These are phyloP conservation scores for Mythimna lalbum DNA, from an alignment of 2,888 invertebrate species.

Conservation along the genomic window DNA sequence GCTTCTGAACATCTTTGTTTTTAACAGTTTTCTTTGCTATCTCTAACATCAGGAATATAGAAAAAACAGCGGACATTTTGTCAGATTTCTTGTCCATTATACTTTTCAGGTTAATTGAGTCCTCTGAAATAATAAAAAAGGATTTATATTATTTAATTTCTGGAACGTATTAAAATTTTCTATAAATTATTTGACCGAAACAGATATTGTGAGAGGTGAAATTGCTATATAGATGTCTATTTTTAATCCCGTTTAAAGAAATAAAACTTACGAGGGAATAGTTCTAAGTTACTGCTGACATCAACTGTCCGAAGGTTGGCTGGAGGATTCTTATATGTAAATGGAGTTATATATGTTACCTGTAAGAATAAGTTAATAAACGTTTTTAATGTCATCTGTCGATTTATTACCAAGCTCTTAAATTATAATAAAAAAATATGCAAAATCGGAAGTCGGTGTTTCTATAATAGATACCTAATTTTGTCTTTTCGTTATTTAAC, in stretches of 20 bases:
- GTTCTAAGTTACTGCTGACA: conserved; percentile 63
- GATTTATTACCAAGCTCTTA: neutral
- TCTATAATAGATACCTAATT: no score
- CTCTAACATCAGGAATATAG: conserved; percentile 31
- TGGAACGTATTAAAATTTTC: neutral
- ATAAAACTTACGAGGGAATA: conserved; percentile 60
- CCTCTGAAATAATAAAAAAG: conserved; percentile 23
- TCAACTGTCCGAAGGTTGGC: conserved; percentile 71
- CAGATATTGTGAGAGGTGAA: neutral
- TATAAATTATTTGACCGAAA: neutral
- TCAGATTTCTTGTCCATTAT: conserved; percentile 8
- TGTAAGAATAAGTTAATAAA: conserved; percentile 58
- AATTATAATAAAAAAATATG: neutral
- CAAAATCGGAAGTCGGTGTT: no score
- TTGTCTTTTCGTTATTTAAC: no score
- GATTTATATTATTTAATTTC: neutral
- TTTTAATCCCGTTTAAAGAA: neutral
- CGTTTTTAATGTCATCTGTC: neutral
- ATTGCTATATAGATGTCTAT: neutral
- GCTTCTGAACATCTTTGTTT: conserved; percentile 61
- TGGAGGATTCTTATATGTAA: conserved; percentile 62
- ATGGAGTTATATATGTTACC: conserved; percentile 74
- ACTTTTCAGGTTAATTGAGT: conserved; percentile 7
- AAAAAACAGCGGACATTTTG: neutral
- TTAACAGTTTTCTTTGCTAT: conserved; percentile 53